Base-by-base conservation (phyloP, 2,797 vertebrate genomes). In the Chiroxiphia lanceolata region DNA sequence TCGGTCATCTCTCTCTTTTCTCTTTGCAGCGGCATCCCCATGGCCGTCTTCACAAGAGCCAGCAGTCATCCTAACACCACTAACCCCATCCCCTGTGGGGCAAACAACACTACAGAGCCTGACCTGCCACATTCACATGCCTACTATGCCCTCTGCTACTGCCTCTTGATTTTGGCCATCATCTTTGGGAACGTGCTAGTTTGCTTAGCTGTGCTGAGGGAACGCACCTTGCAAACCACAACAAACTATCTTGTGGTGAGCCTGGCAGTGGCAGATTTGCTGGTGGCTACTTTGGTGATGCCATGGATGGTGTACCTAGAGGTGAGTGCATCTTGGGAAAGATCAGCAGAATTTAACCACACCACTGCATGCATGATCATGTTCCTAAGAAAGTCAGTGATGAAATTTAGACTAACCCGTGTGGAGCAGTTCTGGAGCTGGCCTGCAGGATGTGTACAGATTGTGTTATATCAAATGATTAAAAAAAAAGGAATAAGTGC, bases 211-310 rank as follows among this genome's bases (percentile, higher is more conserved):
- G 99, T 99, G 97, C 91, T 99, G 96, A 98, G 98, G 90, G 99
- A 99, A 40, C 98, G 98, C 9, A 95, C 98, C 33, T 97, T 99
- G 65, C 99, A 99, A 97, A 99, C 99, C 29, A 99, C 99, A 56
- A 99, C 99, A 87, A 99, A 99, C 98, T 99, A 99, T 96, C 98
- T 99, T 60, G 99, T 99, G 96, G 99, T 99, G 87, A 99, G 99
- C 97, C 97, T 99, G 97, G 99, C 99, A 0, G 98, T 99, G 87
- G 98, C 99, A 0, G 99, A 99, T 97, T 95, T 99, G 96, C 98
- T 99, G 83, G 98, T 99, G 97, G 99, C 99, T 78, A 99, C 98
- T 14, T 84, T 99, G 97, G 99, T 99, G 96, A 99, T 99, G 99
- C 99, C 99, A 10, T 99, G 99, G 99, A 98, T 98, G 29, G 99